These are phyloP conservation scores for Amia ocellicauda DNA, from an alignment of 2,113 vertebrate genomes.

Conservation along the genomic window DNA sequence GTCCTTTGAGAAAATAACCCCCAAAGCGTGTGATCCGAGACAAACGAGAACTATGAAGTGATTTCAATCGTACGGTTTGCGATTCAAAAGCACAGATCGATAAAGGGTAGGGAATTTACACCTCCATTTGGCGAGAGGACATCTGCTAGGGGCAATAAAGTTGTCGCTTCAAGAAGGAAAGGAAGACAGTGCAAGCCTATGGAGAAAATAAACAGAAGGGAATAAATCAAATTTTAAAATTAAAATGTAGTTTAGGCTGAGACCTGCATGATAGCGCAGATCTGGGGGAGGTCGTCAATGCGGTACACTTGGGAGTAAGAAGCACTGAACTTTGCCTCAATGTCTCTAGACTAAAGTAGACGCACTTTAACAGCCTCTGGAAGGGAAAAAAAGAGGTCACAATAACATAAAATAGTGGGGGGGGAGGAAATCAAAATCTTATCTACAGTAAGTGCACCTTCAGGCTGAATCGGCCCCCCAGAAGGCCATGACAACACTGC, in stretches of 20 bases:
- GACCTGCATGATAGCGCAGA: background rate
- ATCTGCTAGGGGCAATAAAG: constrained; percentile 5
- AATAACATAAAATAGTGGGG: background rate
- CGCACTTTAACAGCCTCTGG: no score
- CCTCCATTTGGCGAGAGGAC: background rate
- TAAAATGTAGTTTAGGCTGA: background rate
- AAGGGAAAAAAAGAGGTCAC: constrained; percentile 6
- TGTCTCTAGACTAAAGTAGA: background rate
- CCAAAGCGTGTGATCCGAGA: background rate
- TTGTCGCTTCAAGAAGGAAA: constrained; percentile 1
- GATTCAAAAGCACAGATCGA: no score
- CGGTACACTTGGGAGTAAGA: constrained; percentile 1
- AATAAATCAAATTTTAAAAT: no score
- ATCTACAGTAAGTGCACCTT: no score
- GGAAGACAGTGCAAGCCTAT: background rate
- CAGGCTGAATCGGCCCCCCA: no score
- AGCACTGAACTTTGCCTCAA: background rate
- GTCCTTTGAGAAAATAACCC: background rate
- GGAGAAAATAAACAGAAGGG: constrained; percentile 7
- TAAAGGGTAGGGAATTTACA: background rate
- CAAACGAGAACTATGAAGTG: no score
- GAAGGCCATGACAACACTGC: no score
- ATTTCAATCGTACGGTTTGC: no score
- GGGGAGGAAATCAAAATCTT: background rate
- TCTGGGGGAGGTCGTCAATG: background rate